Evolutionary conservation across 1,140 invertebrate genomes (phyloP).

Genomic region (Helicoverpa armigera): DNA sequence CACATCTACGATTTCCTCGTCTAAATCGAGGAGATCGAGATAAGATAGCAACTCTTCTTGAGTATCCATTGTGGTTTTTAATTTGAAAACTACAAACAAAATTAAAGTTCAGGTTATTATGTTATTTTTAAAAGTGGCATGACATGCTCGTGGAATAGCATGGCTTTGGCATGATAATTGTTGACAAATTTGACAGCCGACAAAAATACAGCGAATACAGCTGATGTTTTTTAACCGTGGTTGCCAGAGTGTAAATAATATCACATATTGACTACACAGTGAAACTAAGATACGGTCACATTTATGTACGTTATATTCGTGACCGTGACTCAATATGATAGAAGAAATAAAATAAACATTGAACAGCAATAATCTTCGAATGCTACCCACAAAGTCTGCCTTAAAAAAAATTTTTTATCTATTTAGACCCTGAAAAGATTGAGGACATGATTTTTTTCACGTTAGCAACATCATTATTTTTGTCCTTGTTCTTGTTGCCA

Average conservation of each 20-base stretch:
- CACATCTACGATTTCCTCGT: conserved; percentile 74
- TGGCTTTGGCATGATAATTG: background rate
- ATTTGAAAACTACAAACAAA: background rate
- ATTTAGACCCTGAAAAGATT: background rate
- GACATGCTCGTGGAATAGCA: background rate
- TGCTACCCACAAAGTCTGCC: too few species aligned
- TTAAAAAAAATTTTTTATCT: background rate
- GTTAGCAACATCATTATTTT: conserved; percentile 42
- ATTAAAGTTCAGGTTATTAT: background rate
- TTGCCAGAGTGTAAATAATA: too few species aligned
- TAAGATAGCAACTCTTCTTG: conserved; percentile 69
- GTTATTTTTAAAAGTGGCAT: background rate
- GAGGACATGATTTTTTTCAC: background rate
- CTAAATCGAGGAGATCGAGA: conserved; percentile 77
- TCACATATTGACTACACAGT: too few species aligned
- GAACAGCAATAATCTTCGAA: too few species aligned
- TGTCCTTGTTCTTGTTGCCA: conserved; percentile 48
- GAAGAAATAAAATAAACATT: too few species aligned
- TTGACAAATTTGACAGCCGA: background rate
- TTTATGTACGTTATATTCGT: too few species aligned
- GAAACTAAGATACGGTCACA: too few species aligned
- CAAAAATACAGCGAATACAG: too few species aligned
- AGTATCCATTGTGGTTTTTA: conserved; percentile 52
- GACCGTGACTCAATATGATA: too few species aligned
- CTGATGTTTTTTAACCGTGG: too few species aligned